Base-by-base conservation (phyloP, 2,797 vertebrate genomes). In the Hapalemur alaotrensis region DNA sequence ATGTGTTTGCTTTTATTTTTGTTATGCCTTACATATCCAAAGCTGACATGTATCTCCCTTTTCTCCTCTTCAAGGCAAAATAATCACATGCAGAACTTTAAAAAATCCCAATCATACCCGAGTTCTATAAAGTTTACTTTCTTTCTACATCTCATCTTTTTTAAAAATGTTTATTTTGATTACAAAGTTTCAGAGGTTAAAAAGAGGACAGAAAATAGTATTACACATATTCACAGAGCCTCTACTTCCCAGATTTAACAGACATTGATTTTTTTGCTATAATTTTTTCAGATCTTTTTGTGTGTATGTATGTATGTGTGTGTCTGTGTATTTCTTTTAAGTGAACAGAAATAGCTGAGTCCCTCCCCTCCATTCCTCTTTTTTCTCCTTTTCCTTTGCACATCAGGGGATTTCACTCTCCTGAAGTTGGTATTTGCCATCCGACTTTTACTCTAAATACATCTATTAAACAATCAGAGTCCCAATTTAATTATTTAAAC, bases 151-250 rank as follows among this genome's bases (percentile, higher is more conserved):
- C 41, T 6, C 32, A 22, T 75, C 41, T 52, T 91, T 78, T n/a
- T 2, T 12, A 38, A 91, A 95, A 6, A 9, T 17, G 8, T 87
- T 93, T 95, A 52, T 90, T 97, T 96, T 90, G n/a, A 86, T 90
- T 88, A 72, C 8, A 81, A 67, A 32, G 32, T 75, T 95, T 87
- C 28, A 50, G 83, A 79, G 35, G 7, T 61, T 87, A 13, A 32
- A 59, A 67, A 75, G 65, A 88, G 7, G 50, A 69, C 41, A 92
- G 35, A 92, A 94, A 72, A 81, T 50, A 63, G 28, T 83, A 50
- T 30, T 43, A 61, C 2, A 52, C 22, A 35, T 4, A 11, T 59
- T 35, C 48, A 46, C 25, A 35, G 65, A 75, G 22, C 4, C 43
- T 92, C 63, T 32, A 35, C 17, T 30, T 54, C 70, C 38, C 70